A percentile compares a stretch with the other conserved stretches of the same genome.
Evolutionary conservation across 2,113 vertebrate species (phyloP).

Genomic region (Callithrix jacchus): DNA sequence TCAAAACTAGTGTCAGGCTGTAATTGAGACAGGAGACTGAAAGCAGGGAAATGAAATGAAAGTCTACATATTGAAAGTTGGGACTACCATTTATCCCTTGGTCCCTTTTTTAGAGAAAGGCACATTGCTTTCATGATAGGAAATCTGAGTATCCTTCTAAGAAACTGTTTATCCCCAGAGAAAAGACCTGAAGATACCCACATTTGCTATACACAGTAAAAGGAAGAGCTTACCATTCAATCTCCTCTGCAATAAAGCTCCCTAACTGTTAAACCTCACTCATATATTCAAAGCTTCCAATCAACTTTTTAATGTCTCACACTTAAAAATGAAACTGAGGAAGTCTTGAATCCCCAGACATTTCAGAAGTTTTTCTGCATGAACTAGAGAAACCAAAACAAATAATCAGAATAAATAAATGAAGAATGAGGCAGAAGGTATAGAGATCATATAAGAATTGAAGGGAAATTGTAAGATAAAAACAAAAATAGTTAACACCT

Average conservation of each 20-base stretch:
- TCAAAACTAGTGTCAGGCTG: background rate
- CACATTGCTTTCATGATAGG: background rate
- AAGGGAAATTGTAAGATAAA: background rate
- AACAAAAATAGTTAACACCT: background rate
- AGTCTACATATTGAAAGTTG: background rate
- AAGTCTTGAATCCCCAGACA: background rate
- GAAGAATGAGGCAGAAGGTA: background rate
- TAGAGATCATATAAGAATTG: background rate
- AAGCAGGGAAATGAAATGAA: background rate
- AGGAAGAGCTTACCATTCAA: background rate
- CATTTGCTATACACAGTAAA: background rate
- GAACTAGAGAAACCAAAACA: background rate
- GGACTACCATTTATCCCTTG: background rate
- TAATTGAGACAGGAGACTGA: background rate
- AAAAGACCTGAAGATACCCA: background rate
- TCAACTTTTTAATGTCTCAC: background rate
- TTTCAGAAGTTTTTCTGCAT: background rate
- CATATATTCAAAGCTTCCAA: background rate
- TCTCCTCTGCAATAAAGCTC: background rate
- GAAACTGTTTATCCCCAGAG: background rate
- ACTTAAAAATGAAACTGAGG: background rate
- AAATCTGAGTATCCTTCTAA: background rate
- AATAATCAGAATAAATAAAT: background rate
- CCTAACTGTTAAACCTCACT: background rate
- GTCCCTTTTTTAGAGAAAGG: background rate